These are phyloP conservation scores for Geothlypis trichas DNA, from an alignment of 2,113 vertebrate genomes.

Conservation along the genomic window DNA sequence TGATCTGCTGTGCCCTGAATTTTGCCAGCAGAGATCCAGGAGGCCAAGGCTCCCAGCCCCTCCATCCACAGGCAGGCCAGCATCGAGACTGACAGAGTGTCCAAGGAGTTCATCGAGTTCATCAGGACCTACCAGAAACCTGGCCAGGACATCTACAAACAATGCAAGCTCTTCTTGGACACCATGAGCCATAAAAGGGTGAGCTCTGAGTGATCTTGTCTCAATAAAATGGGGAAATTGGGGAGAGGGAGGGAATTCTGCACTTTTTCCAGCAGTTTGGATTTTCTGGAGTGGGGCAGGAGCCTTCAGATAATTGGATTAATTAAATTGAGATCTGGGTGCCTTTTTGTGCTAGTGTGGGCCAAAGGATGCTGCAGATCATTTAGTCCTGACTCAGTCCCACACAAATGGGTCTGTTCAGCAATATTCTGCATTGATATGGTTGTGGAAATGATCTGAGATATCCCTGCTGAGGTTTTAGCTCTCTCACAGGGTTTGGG, in stretches of 20 bases:
- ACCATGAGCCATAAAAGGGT: constrained; percentile 92
- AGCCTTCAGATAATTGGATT: not conserved
- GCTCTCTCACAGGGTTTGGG: not conserved
- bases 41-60: constrained; percentile 88
- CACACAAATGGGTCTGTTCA: not conserved
- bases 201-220: not conserved
- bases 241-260: not conserved
- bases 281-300: not conserved
- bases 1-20: constrained; percentile 22
- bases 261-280: not conserved
- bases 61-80: constrained; percentile 89
- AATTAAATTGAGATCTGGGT: not conserved
- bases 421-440: not conserved
- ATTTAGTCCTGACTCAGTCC: not conserved
- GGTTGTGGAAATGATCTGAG: not conserved
- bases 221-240: not conserved
- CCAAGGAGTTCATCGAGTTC: constrained; percentile 92
- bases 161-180: constrained; percentile 87
- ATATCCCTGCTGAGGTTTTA: not conserved
- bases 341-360: not conserved
- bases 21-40: constrained; percentile 84
- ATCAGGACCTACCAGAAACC: constrained; percentile 90
- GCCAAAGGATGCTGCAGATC: not conserved
- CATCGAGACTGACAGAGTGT: constrained; percentile 89
- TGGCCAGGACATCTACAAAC: constrained; percentile 93